These are phyloP conservation scores for Tromatobia lineatoria DNA, from an alignment of 2,888 invertebrate species.

Conservation along the genomic window DNA sequence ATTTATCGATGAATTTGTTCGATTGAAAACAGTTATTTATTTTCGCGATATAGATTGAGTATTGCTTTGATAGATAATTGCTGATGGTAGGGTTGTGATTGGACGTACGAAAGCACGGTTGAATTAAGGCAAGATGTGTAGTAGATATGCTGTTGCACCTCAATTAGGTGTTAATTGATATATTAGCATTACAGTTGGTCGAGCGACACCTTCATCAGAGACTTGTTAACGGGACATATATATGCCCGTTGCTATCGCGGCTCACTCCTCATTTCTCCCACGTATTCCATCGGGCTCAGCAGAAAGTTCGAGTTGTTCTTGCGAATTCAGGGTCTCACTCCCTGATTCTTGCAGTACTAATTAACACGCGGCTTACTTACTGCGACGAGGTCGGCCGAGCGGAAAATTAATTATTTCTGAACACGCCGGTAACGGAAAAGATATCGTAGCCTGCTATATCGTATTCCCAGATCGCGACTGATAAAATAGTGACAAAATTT, in stretches of 20 bases:
- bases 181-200: background rate
- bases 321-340: conserved; percentile 31
- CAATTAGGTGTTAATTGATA: conserved; percentile 15
- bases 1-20: no score
- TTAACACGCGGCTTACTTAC: conserved; percentile 59
- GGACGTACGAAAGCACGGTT: background rate
- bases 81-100: background rate
- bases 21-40: no score
- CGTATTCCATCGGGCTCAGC: conserved; percentile 32
- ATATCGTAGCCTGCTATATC: conserved; percentile 15
- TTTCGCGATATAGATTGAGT: background rate
- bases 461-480: conserved; percentile 32
- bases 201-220: conserved; percentile 23
- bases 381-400: conserved; percentile 43
- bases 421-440: conserved; percentile 47
- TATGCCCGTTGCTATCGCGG: background rate
- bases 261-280: conserved; percentile 6
- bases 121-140: conserved; percentile 1
- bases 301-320: conserved; percentile 58
- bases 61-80: background rate
- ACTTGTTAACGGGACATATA: conserved; percentile 34
- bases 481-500: background rate
- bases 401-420: conserved; percentile 64
- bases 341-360: conserved; percentile 40
- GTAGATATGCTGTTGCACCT: background rate